phyloP scores from a whole-genome alignment of 2,888 invertebrate genomes.

The Antheraea assamensis region DNA sequence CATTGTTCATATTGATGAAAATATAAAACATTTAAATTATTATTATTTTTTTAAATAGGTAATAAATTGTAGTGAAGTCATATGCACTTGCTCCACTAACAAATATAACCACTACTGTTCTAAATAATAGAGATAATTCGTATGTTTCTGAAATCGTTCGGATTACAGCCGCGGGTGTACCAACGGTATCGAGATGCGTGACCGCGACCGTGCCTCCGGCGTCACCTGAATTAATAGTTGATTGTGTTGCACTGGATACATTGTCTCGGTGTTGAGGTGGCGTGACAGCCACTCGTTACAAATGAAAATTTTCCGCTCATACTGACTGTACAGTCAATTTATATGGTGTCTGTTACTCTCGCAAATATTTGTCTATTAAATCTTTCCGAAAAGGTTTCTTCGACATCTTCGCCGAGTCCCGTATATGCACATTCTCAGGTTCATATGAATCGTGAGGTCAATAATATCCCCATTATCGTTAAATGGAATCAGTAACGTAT shows the following conservation, averaged over 20 bases:
- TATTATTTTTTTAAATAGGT: not conserved
- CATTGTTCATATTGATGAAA: too few relatives aligned
- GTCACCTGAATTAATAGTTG: slow-evolving; percentile 67
- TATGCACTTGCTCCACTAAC: slow-evolving; percentile 35
- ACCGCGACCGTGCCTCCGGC: slow-evolving; percentile 67
- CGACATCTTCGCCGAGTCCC: slow-evolving; percentile 31
- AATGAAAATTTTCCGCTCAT: slow-evolving; percentile 59
- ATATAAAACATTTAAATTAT: too few relatives aligned
- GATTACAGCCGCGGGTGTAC: slow-evolving; percentile 61
- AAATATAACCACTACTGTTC: slow-evolving; percentile 54
- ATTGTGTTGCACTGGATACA: slow-evolving; percentile 61
- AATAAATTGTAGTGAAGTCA: not conserved
- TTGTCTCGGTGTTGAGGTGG: slow-evolving; percentile 52
- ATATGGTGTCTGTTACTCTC: not conserved
- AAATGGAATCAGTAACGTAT: slow-evolving; percentile 52
- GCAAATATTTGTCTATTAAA: not conserved
- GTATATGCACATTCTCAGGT: slow-evolving; percentile 33
- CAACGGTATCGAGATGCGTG: slow-evolving; percentile 68
- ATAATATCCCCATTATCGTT: slow-evolving; percentile 68
- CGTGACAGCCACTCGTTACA: slow-evolving; percentile 68
- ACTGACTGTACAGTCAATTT: not conserved
- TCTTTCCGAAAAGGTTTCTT: slow-evolving; percentile 16
- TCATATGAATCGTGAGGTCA: slow-evolving; percentile 48
- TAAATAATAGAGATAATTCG: slow-evolving; percentile 51
- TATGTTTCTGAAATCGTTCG: slow-evolving; percentile 62